phyloP scores from a whole-genome alignment of 2,113 vertebrate genomes.

The Siniperca knerii region DNA sequence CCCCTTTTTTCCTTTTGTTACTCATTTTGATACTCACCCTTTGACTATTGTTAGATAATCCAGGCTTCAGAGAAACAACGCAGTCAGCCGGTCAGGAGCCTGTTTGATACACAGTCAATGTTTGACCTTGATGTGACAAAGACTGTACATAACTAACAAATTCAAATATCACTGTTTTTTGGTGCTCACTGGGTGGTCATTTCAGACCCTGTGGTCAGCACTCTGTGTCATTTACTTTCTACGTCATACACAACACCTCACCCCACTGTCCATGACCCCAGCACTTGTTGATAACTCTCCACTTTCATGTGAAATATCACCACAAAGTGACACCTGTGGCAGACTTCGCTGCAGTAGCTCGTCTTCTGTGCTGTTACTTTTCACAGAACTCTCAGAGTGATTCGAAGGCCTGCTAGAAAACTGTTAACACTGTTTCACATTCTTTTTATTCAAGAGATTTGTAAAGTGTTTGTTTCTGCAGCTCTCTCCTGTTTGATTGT shows the following conservation, averaged over 20 bases:
- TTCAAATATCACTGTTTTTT: background rate
- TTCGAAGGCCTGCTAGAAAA: constrained; percentile 11
- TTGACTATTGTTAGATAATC: background rate
- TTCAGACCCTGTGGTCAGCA: constrained; percentile 1
- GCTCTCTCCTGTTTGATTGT: constrained; percentile 92
- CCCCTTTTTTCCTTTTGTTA: too few species aligned
- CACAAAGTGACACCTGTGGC: constrained; percentile 55
- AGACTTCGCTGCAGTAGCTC: background rate
- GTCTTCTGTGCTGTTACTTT: constrained; percentile 30
- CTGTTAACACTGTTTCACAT: constrained; percentile 25
- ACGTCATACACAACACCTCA: constrained; percentile 48
- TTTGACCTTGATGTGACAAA: constrained; percentile 18
- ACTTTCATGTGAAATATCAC: constrained; percentile 71
- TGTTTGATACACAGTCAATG: background rate
- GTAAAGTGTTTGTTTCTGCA: constrained; percentile 65
- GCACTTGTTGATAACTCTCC: constrained; percentile 44
- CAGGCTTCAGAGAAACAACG: background rate
- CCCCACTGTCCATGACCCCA: constrained; percentile 14
- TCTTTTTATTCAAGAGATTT: constrained; percentile 2
- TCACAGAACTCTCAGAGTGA: constrained; percentile 23
- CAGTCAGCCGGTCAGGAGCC: background rate
- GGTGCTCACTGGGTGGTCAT: background rate
- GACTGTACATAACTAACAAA: background rate
- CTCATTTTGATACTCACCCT: background rate
- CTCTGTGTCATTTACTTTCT: constrained; percentile 45